Conservation (phyloP, 2,888 invertebrate species). For the Syrphus vitripennis region DNA sequence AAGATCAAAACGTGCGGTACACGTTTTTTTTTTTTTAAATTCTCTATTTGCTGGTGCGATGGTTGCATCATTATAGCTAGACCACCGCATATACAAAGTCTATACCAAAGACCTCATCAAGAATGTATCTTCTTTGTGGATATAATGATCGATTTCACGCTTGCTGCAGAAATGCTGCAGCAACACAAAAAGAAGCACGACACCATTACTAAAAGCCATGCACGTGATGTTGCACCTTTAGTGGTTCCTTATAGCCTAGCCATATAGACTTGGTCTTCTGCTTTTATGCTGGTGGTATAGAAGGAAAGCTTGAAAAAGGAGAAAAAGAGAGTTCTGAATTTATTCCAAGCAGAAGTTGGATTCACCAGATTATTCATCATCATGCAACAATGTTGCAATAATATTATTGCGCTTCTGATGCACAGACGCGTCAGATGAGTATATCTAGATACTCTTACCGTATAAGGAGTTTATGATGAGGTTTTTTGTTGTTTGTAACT, state of each 20-base stretch:
- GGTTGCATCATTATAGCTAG: not conserved
- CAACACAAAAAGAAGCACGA: slow-evolving; percentile 18
- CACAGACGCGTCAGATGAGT: not conserved
- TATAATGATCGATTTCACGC: slow-evolving; percentile 41
- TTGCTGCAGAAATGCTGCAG: slow-evolving; percentile 5
- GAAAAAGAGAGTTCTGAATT: slow-evolving; percentile 9
- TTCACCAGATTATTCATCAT: slow-evolving; percentile 18
- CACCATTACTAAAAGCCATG: slow-evolving; percentile 19
- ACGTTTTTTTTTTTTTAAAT: not conserved
- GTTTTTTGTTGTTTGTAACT: not conserved
- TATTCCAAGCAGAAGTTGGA: slow-evolving; percentile 16
- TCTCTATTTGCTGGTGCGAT: not conserved
- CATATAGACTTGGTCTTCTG: not conserved
- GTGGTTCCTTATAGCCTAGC: not conserved
- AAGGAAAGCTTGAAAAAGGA: not conserved
- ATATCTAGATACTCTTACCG: too few species aligned
- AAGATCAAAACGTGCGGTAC: slow-evolving; percentile 51
- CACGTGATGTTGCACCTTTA: slow-evolving; percentile 60
- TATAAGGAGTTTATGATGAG: slow-evolving; percentile 15
- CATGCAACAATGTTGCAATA: slow-evolving; percentile 46
- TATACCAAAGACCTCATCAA: not conserved
- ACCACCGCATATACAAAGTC: not conserved
- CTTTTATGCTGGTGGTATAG: not conserved
- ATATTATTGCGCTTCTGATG: not conserved
- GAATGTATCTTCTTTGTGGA: not conserved